phyloP scores from a whole-genome alignment of 2,797 vertebrate genomes.

The Ptychobarbus kaznakovi region DNA sequence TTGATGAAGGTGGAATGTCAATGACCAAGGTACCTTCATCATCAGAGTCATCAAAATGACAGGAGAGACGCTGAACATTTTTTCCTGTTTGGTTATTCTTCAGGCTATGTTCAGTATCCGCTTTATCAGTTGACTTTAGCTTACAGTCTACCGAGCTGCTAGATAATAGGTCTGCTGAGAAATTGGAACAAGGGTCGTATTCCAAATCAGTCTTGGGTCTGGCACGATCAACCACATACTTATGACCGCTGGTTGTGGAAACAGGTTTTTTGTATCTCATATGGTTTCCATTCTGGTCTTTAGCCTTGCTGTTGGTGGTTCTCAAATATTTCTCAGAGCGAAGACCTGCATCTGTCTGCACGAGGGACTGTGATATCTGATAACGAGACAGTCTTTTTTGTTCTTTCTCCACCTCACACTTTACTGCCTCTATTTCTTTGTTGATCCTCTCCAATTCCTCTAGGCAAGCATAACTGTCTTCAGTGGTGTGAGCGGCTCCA shows the following conservation, averaged over 20 bases:
- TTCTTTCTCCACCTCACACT: constrained; percentile 79
- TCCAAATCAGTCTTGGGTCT: constrained; percentile 81
- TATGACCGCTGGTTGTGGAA: constrained; percentile 54
- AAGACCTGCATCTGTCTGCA: constrained; percentile 58
- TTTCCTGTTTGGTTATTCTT: constrained; percentile 7
- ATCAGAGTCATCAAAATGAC: constrained; percentile 73
- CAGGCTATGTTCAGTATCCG: constrained; percentile 19
- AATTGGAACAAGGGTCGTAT: constrained; percentile 83
- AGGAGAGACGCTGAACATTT: constrained; percentile 29
- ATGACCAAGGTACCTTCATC: constrained; percentile 77
- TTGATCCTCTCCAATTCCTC: constrained; percentile 77
- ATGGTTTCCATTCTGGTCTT: constrained; percentile 53
- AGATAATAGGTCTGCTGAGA: constrained; percentile 73
- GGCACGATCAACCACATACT: constrained; percentile 78
- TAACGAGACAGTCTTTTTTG: constrained; percentile 74
- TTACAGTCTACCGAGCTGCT: constrained; percentile 64
- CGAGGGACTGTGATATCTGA: constrained; percentile 54
- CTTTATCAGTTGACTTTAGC: constrained; percentile 37
- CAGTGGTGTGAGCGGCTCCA: constrained; percentile 47
- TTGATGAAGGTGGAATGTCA: constrained; percentile 68
- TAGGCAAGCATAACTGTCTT: constrained; percentile 63
- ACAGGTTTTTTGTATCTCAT: constrained; percentile 32
- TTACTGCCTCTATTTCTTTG: constrained; percentile 78
- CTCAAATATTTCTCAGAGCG: constrained; percentile 13
- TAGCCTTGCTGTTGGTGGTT: constrained; percentile 43